These are phyloP conservation scores for Hozukius guyotensis DNA, from an alignment of 2,797 vertebrate species.

Conservation along the genomic window DNA sequence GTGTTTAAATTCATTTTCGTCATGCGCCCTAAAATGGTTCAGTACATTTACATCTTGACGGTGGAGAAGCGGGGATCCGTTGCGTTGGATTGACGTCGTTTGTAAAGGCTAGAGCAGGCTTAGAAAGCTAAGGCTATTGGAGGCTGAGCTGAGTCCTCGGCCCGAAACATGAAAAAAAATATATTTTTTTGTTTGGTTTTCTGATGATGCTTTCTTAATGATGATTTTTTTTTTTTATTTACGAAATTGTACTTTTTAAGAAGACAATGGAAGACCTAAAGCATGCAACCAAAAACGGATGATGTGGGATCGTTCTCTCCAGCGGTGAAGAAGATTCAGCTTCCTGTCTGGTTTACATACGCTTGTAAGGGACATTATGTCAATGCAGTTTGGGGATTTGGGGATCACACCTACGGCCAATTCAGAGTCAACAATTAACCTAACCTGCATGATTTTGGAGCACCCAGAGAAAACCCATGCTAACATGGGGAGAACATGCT, in stretches of 20 bases:
- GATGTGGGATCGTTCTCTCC: not conserved
- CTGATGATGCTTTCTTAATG: not conserved
- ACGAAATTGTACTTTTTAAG: constrained; percentile 20
- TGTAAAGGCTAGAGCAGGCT: constrained; percentile 70
- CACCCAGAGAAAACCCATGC: no score
- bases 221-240: not conserved
- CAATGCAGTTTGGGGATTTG: not conserved
- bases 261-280: constrained; percentile 73
- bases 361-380: not conserved
- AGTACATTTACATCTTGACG: constrained; percentile 48
- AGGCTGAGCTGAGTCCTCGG: constrained; percentile 38
- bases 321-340: not conserved
- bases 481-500: no score
- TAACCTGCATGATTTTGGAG: no score
- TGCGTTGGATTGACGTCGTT: not conserved
- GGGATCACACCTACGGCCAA: no score
- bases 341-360: not conserved
- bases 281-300: constrained; percentile 41
- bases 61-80: constrained; percentile 36
- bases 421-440: no score
- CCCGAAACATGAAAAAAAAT: constrained; percentile 1
- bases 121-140: constrained; percentile 71
- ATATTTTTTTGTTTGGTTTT: not conserved
- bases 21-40: constrained; percentile 67
- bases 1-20: constrained; percentile 55